phyloP scores from a whole-genome alignment of 2,797 vertebrate species.

The Chelmon rostratus region DNA sequence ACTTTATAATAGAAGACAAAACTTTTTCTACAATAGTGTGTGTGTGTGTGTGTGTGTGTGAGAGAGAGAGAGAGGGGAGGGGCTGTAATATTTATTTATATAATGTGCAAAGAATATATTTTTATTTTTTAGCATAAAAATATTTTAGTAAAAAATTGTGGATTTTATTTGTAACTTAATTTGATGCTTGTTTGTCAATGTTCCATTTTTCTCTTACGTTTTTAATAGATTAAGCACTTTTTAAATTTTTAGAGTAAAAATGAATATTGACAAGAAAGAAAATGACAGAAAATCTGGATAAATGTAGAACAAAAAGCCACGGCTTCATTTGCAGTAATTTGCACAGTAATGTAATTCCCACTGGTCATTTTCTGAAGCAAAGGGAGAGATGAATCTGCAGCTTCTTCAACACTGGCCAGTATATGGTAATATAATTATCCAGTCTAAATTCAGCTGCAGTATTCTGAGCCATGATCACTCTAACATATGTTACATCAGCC shows the following conservation, averaged over 20 bases:
- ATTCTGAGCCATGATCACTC: constrained; percentile 64
- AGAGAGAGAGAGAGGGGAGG: background rate
- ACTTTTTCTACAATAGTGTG: background rate
- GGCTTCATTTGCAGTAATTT: constrained; percentile 15
- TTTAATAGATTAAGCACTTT: background rate
- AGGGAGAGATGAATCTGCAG: constrained; percentile 33
- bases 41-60: constrained; percentile 32
- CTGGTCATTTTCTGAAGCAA: constrained; percentile 31
- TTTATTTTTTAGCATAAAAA: background rate
- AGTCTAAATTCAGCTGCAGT: constrained; percentile 54
- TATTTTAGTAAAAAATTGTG: background rate
- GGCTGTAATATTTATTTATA: constrained; percentile 10
- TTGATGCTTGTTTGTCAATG: background rate
- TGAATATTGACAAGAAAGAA: background rate
- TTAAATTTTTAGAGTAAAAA: constrained; percentile 22
- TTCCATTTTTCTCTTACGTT: background rate
- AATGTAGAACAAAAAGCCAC: background rate
- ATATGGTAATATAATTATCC: constrained; percentile 51
- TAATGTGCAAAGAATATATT: constrained; percentile 3
- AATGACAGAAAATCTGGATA: background rate
- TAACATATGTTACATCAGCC: constrained; percentile 70
- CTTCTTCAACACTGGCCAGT: constrained; percentile 30
- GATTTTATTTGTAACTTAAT: background rate
- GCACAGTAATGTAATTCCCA: constrained; percentile 26
- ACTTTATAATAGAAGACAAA: background rate